A percentile compares a stretch with the other conserved stretches of the same genome.
phyloP scores from a whole-genome alignment of 2,113 vertebrate species.

The Strix uralensis region DNA sequence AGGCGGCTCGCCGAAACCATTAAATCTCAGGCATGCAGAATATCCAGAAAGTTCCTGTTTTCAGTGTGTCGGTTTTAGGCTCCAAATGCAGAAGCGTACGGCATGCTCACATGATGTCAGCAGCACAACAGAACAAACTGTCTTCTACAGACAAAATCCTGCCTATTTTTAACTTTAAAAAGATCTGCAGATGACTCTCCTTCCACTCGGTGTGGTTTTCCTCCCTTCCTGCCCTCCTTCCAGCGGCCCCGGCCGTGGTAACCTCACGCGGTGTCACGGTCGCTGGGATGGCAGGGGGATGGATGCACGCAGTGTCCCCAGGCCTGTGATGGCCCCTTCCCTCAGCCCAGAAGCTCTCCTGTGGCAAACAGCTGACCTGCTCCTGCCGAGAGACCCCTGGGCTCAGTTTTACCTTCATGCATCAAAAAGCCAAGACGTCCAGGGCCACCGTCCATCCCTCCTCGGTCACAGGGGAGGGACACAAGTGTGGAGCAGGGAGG shows the following conservation, averaged over 20 bases:
- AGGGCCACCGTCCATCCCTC: background rate
- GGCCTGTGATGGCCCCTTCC: background rate
- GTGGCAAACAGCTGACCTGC: background rate
- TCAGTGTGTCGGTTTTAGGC: background rate
- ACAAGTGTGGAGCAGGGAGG: accelerated
- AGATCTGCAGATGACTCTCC: background rate
- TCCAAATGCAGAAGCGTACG: background rate
- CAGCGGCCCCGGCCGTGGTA: background rate
- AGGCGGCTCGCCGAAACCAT: background rate
- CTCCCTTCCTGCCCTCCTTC: background rate
- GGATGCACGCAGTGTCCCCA: background rate
- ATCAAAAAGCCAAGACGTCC: background rate
- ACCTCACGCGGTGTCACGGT: accelerated
- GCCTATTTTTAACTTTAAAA: constrained; percentile 42
- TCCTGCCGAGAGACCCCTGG: background rate
- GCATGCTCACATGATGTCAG: constrained; percentile 17
- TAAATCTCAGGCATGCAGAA: background rate
- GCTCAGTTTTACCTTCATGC: background rate
- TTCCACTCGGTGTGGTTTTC: background rate
- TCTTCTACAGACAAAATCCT: background rate
- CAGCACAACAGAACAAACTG: constrained; percentile 18
- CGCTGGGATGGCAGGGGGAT: background rate
- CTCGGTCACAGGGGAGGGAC: background rate
- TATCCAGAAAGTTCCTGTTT: constrained; percentile 42
- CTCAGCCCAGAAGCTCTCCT: background rate